Evolutionary conservation across 2,888 invertebrate species (phyloP), one percentile per base, ranked within the genome.

Genomic region (Plusia festucae): DNA sequence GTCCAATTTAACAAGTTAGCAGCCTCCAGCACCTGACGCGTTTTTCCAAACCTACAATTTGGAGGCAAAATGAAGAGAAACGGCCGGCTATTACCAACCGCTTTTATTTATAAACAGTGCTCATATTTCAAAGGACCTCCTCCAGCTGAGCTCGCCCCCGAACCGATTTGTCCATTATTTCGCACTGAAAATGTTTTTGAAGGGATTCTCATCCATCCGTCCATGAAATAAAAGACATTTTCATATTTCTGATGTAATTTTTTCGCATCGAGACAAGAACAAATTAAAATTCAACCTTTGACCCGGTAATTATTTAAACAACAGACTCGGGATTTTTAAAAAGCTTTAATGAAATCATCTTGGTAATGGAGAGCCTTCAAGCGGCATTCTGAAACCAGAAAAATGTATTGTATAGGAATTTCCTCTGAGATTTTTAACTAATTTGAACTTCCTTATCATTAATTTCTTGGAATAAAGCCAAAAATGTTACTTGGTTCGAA

Each of bases 321-420:
- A 84, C 85, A 84, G 81, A 78, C 65, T 82, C 78, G 73, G 76
- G 79, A 79, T 82, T 83, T 84, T 87, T 86, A 85, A 83, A 81
- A 82, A 72, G 82, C 79, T 81, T 86, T 90, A 91, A 92, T 91
- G 85, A 89, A 90, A 89, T 90, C 84, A 88, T 88, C 82, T 79
- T 72, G 69, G 79, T 88, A 88, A 88, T 85, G 85, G 85, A 82
- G 73, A 60, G 52, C 57, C 82, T 78, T 73, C 69, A 69, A 78
- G 79, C 64, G 74, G 68, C 68, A 64, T 78, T 76, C 71, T 66
- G 74, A 78, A 75, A 58, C 71, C 74, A 69, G 54, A 73, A 66
- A 73, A 83, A 75, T 73, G 68, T 76, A 78, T 81, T 71, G 64
- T 73, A 58, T 66, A 68, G 75, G 58, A 71, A 75, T 74, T 79